Conservation (phyloP, 2,888 invertebrate species). For the Himalopsyche tibetana region DNA sequence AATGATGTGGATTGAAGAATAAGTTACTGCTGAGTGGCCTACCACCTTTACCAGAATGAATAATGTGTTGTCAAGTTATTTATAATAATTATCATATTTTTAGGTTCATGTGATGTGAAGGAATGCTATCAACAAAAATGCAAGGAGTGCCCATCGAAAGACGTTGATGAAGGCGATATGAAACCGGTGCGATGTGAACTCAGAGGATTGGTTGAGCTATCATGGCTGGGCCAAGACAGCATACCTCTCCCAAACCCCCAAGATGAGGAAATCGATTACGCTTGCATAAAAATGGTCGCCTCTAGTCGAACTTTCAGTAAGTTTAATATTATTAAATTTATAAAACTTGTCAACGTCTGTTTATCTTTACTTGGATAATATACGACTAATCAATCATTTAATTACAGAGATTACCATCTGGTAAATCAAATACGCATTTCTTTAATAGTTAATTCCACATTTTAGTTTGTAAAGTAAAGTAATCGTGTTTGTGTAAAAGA, state of each 20-base stretch:
- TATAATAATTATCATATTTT: neutral
- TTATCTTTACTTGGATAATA: no score
- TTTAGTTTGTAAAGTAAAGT: no score
- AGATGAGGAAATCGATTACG: slow-evolving; percentile 51
- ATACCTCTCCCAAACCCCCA: neutral
- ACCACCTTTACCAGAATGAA: no score
- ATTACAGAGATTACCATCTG: no score
- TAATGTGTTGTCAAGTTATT: no score
- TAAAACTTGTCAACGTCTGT: no score
- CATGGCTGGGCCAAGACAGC: slow-evolving; percentile 43
- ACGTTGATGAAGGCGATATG: neutral
- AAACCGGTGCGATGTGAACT: slow-evolving; percentile 48
- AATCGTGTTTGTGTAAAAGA: no score
- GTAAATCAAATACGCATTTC: no score
- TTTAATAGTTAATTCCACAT: no score
- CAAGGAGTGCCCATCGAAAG: slow-evolving; percentile 53
- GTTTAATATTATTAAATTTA: neutral
- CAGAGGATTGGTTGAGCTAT: slow-evolving; percentile 41
- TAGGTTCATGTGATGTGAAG: slow-evolving; percentile 2
- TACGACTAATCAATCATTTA: no score
- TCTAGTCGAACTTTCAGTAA: slow-evolving; percentile 55
- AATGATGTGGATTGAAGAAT: no score
- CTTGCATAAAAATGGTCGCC: slow-evolving; percentile 61
- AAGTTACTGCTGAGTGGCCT: neutral
- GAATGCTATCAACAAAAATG: slow-evolving; percentile 57